Evolutionary conservation across 2,113 vertebrate genomes (phyloP), one percentile per base, ranked within the genome.

Genomic region (Cynopterus brachyotis): DNA sequence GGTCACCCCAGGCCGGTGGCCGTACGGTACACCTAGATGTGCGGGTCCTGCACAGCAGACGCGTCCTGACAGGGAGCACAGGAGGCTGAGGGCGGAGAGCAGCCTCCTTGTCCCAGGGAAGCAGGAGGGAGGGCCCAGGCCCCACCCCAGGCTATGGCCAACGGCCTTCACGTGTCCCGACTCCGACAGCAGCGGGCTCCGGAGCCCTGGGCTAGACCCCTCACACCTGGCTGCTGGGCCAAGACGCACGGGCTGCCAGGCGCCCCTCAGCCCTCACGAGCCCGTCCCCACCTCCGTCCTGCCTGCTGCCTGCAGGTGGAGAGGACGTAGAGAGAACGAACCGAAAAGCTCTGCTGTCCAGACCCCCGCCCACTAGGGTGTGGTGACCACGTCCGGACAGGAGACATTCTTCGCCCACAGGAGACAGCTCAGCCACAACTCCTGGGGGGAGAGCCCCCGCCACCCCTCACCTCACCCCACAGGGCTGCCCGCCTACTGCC

Each of bases 1-100:
- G 9, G 22, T 32, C 24, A 19, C 7, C 40, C 45, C 22, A 64
- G 62, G 32, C 62, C 40, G 37, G n/a, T 0, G 45, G 42, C 78
- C 20, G 3, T 4, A 37, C 4, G 2, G 0, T 7, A n/a, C 2
- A 30, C 15, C 35, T 72, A 30, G 1, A 26, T 35, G 24, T 75
- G 30, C 26, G 6, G 11, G 32, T 86, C 66, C 67, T 59, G 37
- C 9, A 40, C 66, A 55, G 11, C n/a, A 20, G 15, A 53, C 12
- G 2, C 1, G 17, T 30, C 60, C 88, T 62, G 35, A 94, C 66
- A 55, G 26, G 76, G 50, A 83, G 73, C 32, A 42, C 64, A 7
- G 80, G 42, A 9, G 15, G 17, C 10, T 60, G 40, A 47, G 2
- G 28, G 9, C 35, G 35, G 42, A 42, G 57, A 55, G 73, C 0